These are phyloP conservation scores for Dryobota labecula DNA, from an alignment of 2,888 invertebrate genomes.

Conservation along the genomic window DNA sequence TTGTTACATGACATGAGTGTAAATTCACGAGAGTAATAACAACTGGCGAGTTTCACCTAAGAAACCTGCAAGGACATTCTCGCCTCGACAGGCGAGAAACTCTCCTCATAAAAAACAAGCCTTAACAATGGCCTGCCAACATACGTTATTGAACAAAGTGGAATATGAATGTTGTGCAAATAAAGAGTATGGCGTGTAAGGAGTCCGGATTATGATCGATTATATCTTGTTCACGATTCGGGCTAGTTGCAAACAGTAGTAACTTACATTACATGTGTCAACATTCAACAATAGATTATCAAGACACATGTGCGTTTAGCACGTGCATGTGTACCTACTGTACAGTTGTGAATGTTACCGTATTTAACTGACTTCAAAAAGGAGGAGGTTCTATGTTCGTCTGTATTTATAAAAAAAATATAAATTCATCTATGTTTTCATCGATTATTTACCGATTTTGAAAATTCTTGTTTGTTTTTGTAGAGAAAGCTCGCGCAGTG, in stretches of 20 bases:
- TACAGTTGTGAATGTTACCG: too few relatives aligned
- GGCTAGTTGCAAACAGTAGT: conserved; percentile 56
- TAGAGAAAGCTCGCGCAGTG: too few relatives aligned
- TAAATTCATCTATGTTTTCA: too few relatives aligned
- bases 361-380: too few relatives aligned
- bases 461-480: too few relatives aligned
- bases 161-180: conserved; percentile 65
- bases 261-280: conserved; percentile 48
- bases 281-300: conserved; percentile 53
- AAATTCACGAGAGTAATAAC: neutral
- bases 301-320: conserved; percentile 29
- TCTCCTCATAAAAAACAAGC: neutral
- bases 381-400: too few relatives aligned
- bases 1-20: neutral
- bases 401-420: too few relatives aligned
- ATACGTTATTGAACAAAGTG: conserved; percentile 32
- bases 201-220: conserved; percentile 68
- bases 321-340: too few relatives aligned
- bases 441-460: too few relatives aligned
- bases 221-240: conserved; percentile 73
- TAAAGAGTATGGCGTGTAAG: conserved; percentile 60
- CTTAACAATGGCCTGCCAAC: neutral
- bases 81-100: neutral
- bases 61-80: neutral
- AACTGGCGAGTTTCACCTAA: neutral